phyloP scores from a whole-genome alignment of 2,113 vertebrate genomes.

The Plecotus auritus region DNA sequence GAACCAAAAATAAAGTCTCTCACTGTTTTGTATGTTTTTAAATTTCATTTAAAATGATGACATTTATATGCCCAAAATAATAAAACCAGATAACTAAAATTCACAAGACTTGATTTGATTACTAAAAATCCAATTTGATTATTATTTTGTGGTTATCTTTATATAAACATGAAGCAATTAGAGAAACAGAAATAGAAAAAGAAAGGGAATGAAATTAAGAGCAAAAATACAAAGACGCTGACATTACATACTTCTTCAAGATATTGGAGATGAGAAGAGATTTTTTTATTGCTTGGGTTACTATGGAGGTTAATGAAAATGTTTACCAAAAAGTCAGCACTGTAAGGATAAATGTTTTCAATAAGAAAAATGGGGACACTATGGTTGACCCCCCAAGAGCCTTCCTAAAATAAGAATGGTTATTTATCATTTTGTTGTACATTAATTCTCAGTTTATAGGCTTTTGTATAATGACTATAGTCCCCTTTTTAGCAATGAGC shows the following conservation, averaged over 20 bases:
- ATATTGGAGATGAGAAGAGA: not conserved
- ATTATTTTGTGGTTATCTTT: not conserved
- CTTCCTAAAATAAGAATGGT: slow-evolving; percentile 8
- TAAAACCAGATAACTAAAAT: not conserved
- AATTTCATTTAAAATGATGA: not conserved
- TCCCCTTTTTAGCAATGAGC: not conserved
- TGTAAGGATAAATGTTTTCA: not conserved
- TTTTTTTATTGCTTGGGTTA: not conserved
- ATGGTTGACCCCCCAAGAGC: not conserved
- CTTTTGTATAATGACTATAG: not conserved
- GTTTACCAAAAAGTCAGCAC: not conserved
- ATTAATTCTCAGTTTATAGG: not conserved
- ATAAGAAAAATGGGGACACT: not conserved
- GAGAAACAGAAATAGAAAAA: not conserved
- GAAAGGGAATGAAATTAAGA: slow-evolving; percentile 1
- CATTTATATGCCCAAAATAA: not conserved
- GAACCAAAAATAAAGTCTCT: not conserved
- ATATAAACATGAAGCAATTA: not conserved
- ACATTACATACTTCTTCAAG: not conserved
- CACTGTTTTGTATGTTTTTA: not conserved
- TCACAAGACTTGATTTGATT: not conserved
- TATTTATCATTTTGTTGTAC: not conserved
- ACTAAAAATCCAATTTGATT: not conserved
- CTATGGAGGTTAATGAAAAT: not conserved
- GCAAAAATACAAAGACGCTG: not conserved